A percentile compares a stretch with the other conserved stretches of the same genome.
Conservation (phyloP, 2,888 invertebrate species). For the Panzeria rudis region DNA sequence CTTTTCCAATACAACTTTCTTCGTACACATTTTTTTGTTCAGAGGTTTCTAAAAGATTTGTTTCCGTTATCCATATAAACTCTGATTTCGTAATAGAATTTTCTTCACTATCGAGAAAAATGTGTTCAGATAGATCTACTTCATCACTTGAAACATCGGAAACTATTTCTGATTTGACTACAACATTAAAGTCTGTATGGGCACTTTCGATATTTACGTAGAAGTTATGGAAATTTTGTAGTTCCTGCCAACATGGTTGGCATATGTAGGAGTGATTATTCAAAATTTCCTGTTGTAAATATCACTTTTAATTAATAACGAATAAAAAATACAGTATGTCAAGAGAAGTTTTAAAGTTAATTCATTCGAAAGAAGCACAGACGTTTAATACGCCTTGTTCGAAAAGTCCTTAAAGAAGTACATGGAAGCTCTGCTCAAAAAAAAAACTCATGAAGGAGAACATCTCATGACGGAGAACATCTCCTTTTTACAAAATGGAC, state of each 20-base stretch:
- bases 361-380: neutral
- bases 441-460: too few species aligned
- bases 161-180: constrained; percentile 71
- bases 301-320: neutral
- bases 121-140: neutral
- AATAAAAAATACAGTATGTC: neutral
- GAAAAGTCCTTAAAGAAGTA: too few species aligned
- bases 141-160: neutral
- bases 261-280: constrained; percentile 21
- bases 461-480: too few species aligned
- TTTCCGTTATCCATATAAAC: constrained; percentile 22
- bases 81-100: constrained; percentile 10
- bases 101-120: neutral
- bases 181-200: constrained; percentile 73
- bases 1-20: neutral
- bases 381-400: too few species aligned
- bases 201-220: constrained; percentile 76
- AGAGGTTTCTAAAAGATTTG: constrained; percentile 42
- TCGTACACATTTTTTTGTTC: neutral
- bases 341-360: neutral
- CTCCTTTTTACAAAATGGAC: too few species aligned
- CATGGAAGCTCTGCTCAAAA: neutral
- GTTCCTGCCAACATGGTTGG: constrained; percentile 38
- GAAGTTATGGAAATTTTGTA: constrained; percentile 76
- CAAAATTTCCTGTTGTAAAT: constrained; percentile 39